Evolutionary conservation across 1,140 invertebrate genomes (phyloP).

Genomic region (Oscheius sp.): DNA sequence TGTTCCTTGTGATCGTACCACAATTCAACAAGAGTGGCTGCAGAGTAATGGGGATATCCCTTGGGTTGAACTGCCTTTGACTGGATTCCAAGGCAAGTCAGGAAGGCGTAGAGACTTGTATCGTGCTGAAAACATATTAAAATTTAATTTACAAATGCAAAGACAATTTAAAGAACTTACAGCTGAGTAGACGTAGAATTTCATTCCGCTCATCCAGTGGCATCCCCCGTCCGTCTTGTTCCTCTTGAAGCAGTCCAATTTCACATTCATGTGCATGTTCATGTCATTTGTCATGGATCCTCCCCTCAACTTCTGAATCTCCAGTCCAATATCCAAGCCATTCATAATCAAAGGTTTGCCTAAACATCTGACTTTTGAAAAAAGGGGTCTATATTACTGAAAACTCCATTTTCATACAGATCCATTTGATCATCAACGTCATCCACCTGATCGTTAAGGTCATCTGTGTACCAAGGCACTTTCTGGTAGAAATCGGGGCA

Average conservation of each 20-base stretch:
- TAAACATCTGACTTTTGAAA: background rate
- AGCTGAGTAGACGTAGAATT: conserved; percentile 27
- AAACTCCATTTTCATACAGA: conserved; percentile 38
- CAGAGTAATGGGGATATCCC: conserved; percentile 24
- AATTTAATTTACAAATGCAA: no score
- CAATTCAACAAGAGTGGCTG: conserved; percentile 15
- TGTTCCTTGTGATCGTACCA: conserved; percentile 6
- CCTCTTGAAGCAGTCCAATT: conserved; percentile 13
- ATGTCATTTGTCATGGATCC: conserved; percentile 33
- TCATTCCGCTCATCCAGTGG: conserved; percentile 24
- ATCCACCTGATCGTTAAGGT: conserved; percentile 11
- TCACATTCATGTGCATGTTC: conserved; percentile 28
- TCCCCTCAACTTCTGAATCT: conserved; percentile 23
- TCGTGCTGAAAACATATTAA: conserved; percentile 22
- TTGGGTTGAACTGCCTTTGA: background rate
- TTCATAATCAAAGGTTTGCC: conserved; percentile 14
- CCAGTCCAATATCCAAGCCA: conserved; percentile 20
- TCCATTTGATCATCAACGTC: conserved; percentile 31
- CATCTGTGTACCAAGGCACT: conserved; percentile 14
- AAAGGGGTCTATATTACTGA: conserved; percentile 1
- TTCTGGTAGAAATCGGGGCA: background rate
- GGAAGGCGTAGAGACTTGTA: conserved; percentile 22
- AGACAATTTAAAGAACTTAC: background rate
- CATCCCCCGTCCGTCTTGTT: conserved; percentile 3
- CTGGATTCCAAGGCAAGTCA: conserved; percentile 12